phyloP scores from a whole-genome alignment of 2,797 vertebrate species.

The Furcifer pardalis region DNA sequence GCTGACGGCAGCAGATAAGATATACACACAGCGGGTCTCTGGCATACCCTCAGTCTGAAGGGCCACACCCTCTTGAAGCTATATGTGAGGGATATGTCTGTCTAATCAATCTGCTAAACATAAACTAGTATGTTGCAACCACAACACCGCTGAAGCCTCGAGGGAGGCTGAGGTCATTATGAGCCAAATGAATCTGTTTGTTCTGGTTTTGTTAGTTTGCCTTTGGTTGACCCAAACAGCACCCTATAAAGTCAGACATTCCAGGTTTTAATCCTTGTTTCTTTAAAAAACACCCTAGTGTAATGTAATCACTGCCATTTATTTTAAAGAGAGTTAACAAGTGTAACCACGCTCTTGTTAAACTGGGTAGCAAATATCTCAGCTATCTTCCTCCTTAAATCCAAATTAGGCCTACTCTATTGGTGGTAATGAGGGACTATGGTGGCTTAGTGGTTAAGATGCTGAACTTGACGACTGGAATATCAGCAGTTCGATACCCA shows the following conservation, averaged over 20 bases:
- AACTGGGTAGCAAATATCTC: background rate
- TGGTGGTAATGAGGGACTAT: slow-evolving; percentile 29
- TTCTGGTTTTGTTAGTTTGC: slow-evolving; percentile 39
- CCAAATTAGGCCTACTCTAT: background rate
- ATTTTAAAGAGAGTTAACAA: background rate
- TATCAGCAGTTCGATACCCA: no score
- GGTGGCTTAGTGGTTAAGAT: no score
- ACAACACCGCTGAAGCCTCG: slow-evolving; percentile 10
- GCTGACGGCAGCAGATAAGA: slow-evolving; percentile 53
- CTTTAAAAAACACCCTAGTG: background rate
- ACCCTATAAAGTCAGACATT: slow-evolving; percentile 9
- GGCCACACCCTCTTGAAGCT: background rate
- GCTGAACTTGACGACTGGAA: no score
- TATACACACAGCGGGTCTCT: background rate
- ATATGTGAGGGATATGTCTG: background rate
- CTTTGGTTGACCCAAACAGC: slow-evolving; percentile 9
- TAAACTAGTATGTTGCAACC: slow-evolving; percentile 16
- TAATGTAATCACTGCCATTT: background rate
- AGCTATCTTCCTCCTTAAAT: background rate
- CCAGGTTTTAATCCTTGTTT: background rate
- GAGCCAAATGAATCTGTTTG: slow-evolving; percentile 2
- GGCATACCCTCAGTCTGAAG: background rate
- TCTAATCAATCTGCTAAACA: slow-evolving; percentile 5
- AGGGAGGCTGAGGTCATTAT: slow-evolving; percentile 20
- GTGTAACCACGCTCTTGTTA: background rate